Base-by-base conservation (phyloP, 2,888 invertebrate genomes). In the Limnephilus auricula region DNA sequence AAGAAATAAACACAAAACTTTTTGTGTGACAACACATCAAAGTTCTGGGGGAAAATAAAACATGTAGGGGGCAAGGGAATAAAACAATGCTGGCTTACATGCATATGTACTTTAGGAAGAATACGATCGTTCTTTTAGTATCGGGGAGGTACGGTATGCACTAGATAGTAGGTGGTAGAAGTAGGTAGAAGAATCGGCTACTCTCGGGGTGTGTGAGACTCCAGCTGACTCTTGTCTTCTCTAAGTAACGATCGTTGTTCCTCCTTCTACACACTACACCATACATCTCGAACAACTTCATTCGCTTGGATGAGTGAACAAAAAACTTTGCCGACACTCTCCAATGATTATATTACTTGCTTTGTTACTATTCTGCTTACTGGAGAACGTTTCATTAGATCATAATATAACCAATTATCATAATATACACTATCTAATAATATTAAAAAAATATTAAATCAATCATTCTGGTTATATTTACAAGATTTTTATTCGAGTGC, bases 221-320 rank as follows among this genome's bases (percentile, higher is more conserved):
- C 84, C 83, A 90, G 83, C 84, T 79, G 79, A 85, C 90, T 87
- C 92, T 31, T 92, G 92, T 92, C 88, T 90, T 65, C 79, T 79
- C 50, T 92, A 92, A 92, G 92, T 92, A 90, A 90, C 86, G 85
- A 90, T 92, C 85, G 90, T 78, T 92, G 92, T 92, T 90, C 88
- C 83, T 34, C 79, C 79, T 45, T 89, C 89, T 45, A 79, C 89
- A 79, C 34, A 50, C 50, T 50, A 65, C 65, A 65, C 87, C 65
- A 87, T 78, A 87, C 40, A 79, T 89, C 78, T n/a, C 78, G 32
- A 89, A 89, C 40, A 89, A 89, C 79, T 89, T 89, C 89, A 89
- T 89, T 89, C 89, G 79, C 32, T 34, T 31, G 86, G 50, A 32
- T 65, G 65, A 34, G 65, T 65, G 65, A 65, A 65, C 65, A 65